Percentiles rank a stretch among this genome's conserved stretches.
Conservation (phyloP, 2,888 invertebrate species). For the Anorthoa munda region DNA sequence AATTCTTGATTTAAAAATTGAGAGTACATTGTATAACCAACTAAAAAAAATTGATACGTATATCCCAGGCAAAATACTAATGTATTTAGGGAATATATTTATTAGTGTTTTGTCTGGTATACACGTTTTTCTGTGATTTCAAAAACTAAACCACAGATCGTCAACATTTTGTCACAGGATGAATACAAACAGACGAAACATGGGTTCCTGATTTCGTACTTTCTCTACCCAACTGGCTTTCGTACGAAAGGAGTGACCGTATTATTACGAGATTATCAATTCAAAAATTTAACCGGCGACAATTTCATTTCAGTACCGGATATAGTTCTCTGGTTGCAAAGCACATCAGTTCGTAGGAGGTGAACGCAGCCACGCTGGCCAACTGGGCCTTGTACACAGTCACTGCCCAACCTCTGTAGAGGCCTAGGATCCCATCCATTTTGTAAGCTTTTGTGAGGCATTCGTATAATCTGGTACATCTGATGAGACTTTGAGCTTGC, state of each 20-base stretch:
- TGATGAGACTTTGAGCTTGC: constrained; percentile 73
- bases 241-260: no score
- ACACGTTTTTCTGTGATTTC: background rate
- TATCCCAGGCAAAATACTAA: no score
- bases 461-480: constrained; percentile 72
- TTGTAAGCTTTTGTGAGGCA: constrained; percentile 74
- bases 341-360: constrained; percentile 82
- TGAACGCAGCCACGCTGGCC: constrained; percentile 80
- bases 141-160: background rate
- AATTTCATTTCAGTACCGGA: background rate
- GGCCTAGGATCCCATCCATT: constrained; percentile 77
- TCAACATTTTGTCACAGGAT: background rate
- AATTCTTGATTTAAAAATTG: no score
- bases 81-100: no score
- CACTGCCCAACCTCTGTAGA: constrained; percentile 81
- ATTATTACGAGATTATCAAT: background rate
- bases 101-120: no score
- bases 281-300: background rate
- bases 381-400: constrained; percentile 83
- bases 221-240: background rate
- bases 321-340: constrained; percentile 70
- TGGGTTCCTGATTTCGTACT: background rate
- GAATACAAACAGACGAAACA: no score
- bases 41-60: no score
- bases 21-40: no score